Evolutionary conservation across 1,140 invertebrate genomes (phyloP).

Genomic region (Papilio glaucus): DNA sequence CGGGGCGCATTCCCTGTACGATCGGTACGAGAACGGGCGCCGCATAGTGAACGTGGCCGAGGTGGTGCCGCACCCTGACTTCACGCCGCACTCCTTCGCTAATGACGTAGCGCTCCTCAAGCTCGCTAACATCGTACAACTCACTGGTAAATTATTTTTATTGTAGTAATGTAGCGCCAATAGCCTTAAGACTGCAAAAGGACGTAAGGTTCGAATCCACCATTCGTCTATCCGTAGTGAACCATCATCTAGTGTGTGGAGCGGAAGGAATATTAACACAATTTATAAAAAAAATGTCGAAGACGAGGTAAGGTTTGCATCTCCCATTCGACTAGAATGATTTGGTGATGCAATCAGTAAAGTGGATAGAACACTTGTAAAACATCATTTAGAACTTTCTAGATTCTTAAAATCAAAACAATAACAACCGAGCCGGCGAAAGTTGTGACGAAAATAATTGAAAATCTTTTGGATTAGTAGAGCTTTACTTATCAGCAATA

Average conservation of each 20-base stretch:
- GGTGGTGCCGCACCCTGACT: conserved; percentile 87
- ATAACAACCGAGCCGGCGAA: neutral
- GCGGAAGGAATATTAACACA: no score
- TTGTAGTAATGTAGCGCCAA: neutral
- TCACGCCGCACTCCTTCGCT: conserved; percentile 83
- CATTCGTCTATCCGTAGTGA: no score
- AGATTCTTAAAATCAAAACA: neutral
- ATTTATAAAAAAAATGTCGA: no score
- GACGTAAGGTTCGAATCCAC: neutral
- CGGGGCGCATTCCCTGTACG: conserved; percentile 70
- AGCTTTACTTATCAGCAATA: neutral
- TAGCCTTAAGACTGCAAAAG: neutral
- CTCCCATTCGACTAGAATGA: no score
- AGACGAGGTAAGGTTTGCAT: no score
- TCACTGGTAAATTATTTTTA: conserved; percentile 55
- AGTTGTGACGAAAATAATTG: neutral
- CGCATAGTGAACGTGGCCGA: conserved; percentile 85
- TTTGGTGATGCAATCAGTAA: no score
- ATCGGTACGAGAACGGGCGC: conserved; percentile 73
- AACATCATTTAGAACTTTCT: neutral
- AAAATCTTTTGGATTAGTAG: neutral
- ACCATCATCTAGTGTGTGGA: no score
- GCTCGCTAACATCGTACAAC: conserved; percentile 79
- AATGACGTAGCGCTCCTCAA: conserved; percentile 88
- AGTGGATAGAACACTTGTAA: no score